Conservation (phyloP, 2,113 vertebrate species). For the Solenodon paradoxus region DNA sequence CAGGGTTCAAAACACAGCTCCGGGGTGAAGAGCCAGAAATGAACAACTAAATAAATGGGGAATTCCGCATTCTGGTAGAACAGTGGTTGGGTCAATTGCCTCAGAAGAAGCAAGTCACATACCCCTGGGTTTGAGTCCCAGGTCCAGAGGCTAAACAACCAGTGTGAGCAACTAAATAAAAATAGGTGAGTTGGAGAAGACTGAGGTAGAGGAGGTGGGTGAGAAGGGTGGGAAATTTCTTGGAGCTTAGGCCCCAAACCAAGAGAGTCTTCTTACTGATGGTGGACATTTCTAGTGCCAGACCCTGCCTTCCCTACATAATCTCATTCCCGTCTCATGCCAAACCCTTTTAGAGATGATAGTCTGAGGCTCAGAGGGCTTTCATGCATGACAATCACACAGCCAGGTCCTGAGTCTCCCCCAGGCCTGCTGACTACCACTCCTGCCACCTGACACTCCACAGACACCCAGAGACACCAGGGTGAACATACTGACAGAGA, state of each 20-base stretch:
- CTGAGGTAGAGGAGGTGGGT: background rate
- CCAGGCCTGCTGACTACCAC: background rate
- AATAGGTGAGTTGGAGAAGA: background rate
- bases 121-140: too few relatives aligned
- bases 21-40: too few relatives aligned
- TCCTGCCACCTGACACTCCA: background rate
- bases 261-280: too few relatives aligned
- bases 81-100: too few relatives aligned
- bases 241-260: background rate
- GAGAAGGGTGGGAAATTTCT: background rate
- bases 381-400: background rate
- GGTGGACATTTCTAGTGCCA: background rate
- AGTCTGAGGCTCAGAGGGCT: background rate
- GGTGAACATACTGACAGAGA: background rate
- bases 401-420: background rate
- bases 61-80: too few relatives aligned
- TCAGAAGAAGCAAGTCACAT: too few relatives aligned
- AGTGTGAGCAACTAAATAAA: too few relatives aligned
- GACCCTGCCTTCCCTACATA: fast-evolving
- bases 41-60: too few relatives aligned
- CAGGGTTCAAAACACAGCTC: too few relatives aligned
- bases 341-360: too few relatives aligned
- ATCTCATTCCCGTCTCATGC: background rate
- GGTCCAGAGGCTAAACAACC: too few relatives aligned
- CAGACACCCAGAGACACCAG: background rate